These are phyloP conservation scores for Columba livia DNA, from an alignment of 2,113 vertebrate genomes.

Conservation along the genomic window DNA sequence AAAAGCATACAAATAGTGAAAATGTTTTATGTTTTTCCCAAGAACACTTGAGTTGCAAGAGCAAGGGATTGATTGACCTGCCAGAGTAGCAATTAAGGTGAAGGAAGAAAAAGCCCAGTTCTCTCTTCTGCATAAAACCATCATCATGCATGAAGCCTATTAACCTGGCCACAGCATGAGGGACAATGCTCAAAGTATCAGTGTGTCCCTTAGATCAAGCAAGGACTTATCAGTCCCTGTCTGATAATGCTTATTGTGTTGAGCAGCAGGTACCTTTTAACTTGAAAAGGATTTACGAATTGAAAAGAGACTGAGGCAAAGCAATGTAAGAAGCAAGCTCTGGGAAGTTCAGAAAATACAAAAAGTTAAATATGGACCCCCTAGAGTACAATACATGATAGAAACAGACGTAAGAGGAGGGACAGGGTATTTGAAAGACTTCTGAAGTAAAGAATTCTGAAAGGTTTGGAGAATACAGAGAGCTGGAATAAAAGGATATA, in stretches of 20 bases:
- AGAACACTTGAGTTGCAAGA: neutral
- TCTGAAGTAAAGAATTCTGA: constrained; percentile 4
- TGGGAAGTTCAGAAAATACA: neutral
- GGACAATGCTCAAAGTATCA: neutral
- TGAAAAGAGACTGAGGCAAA: neutral
- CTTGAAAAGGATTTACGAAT: neutral
- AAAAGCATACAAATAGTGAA: neutral
- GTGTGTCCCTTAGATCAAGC: neutral
- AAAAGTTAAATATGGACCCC: neutral
- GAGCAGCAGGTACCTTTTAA: neutral
- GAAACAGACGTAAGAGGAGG: neutral
- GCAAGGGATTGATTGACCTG: neutral
- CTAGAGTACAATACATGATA: neutral
- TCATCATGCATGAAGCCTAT: neutral
- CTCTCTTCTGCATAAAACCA: neutral
- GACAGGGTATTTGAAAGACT: neutral
- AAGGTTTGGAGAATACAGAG: neutral
- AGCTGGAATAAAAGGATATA: neutral
- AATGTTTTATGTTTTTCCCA: neutral
- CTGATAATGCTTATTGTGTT: neutral
- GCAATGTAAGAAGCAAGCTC: neutral
- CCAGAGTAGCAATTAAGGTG: neutral
- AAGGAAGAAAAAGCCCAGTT: neutral
- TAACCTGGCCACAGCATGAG: neutral
- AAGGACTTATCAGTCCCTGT: neutral